Evolutionary conservation across 2,797 vertebrate genomes (phyloP).

Genomic region (Taenioides sp.): DNA sequence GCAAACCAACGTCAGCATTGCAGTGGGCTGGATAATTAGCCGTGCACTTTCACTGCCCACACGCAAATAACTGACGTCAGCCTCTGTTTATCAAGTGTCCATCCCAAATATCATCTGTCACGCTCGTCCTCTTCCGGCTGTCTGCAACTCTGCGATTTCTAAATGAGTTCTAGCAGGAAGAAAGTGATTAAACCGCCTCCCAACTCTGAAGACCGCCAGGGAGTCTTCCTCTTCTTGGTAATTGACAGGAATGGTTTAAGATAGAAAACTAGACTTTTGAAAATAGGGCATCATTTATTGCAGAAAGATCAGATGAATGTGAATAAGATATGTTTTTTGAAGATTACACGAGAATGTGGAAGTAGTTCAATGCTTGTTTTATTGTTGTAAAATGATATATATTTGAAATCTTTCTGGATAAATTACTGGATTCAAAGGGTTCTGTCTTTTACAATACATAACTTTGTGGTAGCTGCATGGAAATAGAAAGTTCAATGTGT

Average conservation of each 20-base stretch:
- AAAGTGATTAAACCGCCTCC: slow-evolving; percentile 60
- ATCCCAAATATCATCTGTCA: slow-evolving; percentile 44
- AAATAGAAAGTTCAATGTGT: too few species aligned
- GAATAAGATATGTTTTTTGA: background rate
- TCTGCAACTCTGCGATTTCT: slow-evolving; percentile 26
- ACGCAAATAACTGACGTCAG: slow-evolving; percentile 57
- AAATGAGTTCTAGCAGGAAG: slow-evolving; percentile 59
- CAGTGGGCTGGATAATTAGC: slow-evolving; percentile 28
- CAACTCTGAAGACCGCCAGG: slow-evolving; percentile 33
- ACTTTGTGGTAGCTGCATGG: too few species aligned
- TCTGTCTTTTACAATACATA: background rate
- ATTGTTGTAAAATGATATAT: too few species aligned
- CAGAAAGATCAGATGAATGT: background rate
- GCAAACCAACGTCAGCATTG: slow-evolving; percentile 17
- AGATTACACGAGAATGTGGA: background rate
- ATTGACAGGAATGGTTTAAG: slow-evolving; percentile 13
- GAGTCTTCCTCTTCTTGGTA: slow-evolving; percentile 19
- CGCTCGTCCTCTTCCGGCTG: slow-evolving; percentile 29
- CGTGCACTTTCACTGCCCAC: slow-evolving; percentile 49
- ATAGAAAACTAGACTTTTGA: background rate
- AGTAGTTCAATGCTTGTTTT: background rate
- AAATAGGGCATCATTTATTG: background rate
- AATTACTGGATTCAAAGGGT: background rate
- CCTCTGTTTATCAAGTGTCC: slow-evolving; percentile 27
- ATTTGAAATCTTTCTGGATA: background rate